Base-by-base conservation (phyloP, 2,888 invertebrate species). In the Allolobophora icterica region DNA sequence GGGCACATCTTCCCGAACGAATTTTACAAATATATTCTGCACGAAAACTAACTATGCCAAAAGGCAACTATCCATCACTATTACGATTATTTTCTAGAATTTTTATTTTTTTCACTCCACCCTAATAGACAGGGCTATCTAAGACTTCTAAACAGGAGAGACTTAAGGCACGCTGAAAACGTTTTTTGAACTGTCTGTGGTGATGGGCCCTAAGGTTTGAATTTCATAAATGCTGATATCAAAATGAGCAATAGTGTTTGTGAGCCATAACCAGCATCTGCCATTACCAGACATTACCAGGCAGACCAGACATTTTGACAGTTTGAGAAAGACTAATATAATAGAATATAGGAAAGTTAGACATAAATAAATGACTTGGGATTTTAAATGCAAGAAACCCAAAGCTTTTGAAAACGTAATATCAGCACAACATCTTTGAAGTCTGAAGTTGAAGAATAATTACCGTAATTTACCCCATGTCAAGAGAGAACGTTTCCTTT, bases 401-500 rank as follows among this genome's bases (percentile, higher is more conserved):
- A 52, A 52, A 11, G 5, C 8, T 71, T 71, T 71, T 5, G n/a
- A n/a, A 71, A 71, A n/a, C n/a, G n/a, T n/a, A n/a, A n/a, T n/a
- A n/a, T n/a, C 89, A 89, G 6, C 5, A 40, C 0, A 89, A 4
- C 40, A 89, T 89, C 35, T 33, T 33, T 89, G 30, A 89, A 1
- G 24, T 89, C n/a, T 34, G n/a, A 58, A 30, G 24, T 58, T 19
- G 24, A 24, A 34, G n/a, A 71, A 83, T n/a, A 38, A 11, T 13
- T n/a, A n/a, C n/a, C 30, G 30, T n/a, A 71, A 2, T n/a, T 71
- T 11, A 71, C 11, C 71, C n/a, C 84, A 24, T 34, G n/a, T n/a
- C n/a, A 35, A 52, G n/a, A 19, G 2, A 21, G 21, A 40, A 33
- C 13, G 24, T 24, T 35, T n/a, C 83, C 91, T 92, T 92, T 91